Base-by-base conservation (phyloP, 2,113 vertebrate species). In the Pogonocichla stellata region DNA sequence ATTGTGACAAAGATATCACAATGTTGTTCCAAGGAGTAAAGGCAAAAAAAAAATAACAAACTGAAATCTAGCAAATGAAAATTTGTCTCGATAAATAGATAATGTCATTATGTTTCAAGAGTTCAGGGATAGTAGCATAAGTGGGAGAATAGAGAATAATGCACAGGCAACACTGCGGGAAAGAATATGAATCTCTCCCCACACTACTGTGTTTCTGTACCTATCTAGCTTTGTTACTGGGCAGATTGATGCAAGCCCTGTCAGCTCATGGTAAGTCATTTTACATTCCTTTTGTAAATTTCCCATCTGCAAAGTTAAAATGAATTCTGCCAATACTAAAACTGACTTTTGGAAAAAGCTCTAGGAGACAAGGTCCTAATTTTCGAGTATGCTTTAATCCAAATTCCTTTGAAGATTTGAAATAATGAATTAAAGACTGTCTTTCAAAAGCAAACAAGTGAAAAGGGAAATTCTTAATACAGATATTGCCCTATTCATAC, bases 371-470 rank as follows among this genome's bases (percentile, higher is more conserved):
- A 69, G 20, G 9, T 31, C 24, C 17, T 80, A 67, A 71, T 69
- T 80, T 92, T 88, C 7, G 14, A 62, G 60, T 43, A 60, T n/a
- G 11, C 4, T 87, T 92, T 87, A 67, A 84, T 84, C 16, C 3
- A 82, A 79, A 80, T 93, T 73, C 25, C 16, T 90, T 65, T 82
- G 34, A 69, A 82, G 25, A 14, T 42, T 61, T 67, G 14, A 92
- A 78, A 65, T 54, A 80, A 86, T 56, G 11, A 78, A 86, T 67
- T 80, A 67, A 84, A 85, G 5, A 36, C 5, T 2, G 2, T 5
- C 22, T 61, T 80, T 80, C 25, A 70, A 95, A 88, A 90, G 19
- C 9, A 72, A 93, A 61, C 6, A 69, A 70, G 31, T 16, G 12
- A 90, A 81, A 79, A 33, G 14, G 16, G 36, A 50, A 82, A 73